Evolutionary conservation across 2,888 invertebrate species (phyloP).

Genomic region (Melanargia galathea): DNA sequence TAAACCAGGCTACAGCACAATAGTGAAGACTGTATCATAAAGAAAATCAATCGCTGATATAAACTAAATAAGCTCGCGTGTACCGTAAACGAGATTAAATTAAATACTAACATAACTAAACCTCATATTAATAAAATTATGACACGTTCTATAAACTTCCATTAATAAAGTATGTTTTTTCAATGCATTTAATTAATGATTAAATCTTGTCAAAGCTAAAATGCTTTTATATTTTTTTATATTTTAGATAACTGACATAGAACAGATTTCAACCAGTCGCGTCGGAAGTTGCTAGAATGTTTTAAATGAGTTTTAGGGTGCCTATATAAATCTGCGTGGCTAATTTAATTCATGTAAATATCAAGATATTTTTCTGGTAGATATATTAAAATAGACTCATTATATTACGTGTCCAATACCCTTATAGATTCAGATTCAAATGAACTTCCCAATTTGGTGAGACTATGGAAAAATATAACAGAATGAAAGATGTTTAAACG

Average conservation of each 20-base stretch:
- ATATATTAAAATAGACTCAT: no score
- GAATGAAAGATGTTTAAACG: background rate
- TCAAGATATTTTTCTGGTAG: no score
- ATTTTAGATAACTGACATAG: no score
- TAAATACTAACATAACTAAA: background rate
- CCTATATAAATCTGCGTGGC: no score
- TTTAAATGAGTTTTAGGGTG: no score
- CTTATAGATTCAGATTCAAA: background rate
- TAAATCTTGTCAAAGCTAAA: no score
- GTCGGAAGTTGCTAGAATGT: no score
- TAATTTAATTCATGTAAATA: no score
- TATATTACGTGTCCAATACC: background rate
- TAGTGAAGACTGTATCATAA: slow-evolving; percentile 44
- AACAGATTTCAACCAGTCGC: no score
- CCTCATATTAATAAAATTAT: background rate
- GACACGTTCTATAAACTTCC: background rate
- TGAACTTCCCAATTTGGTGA: background rate
- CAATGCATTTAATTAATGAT: no score
- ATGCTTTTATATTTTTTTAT: no score
- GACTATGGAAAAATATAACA: background rate
- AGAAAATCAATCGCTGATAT: slow-evolving; percentile 41
- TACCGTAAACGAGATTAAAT: slow-evolving; percentile 11
- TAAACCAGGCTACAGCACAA: slow-evolving; percentile 39
- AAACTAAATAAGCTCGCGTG: slow-evolving; percentile 24
- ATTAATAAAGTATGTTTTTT: background rate